Evolutionary conservation across 2,113 vertebrate genomes (phyloP).

Genomic region (Abramis brama): DNA sequence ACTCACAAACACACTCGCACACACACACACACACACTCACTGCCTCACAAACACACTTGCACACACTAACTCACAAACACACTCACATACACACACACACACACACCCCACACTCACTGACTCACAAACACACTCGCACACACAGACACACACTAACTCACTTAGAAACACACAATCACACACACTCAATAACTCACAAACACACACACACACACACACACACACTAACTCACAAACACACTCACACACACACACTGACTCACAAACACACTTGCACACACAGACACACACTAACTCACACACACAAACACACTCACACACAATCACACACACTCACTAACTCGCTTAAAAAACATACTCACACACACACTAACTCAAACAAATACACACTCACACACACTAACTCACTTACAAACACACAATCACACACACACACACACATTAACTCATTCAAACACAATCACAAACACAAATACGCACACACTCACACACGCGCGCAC

Average conservation of each 20-base stretch:
- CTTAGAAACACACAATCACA: no score
- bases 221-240: no score
- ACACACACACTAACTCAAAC: constrained; percentile 12
- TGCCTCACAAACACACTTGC: no score
- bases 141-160: background rate
- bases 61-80: no score
- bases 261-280: background rate
- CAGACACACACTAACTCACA: background rate
- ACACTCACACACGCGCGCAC: background rate
- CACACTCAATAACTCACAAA: background rate
- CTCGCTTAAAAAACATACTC: no score
- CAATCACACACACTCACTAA: background rate
- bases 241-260: background rate
- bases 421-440: background rate
- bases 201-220: background rate
- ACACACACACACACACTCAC: no score
- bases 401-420: no score
- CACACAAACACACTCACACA: background rate
- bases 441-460: background rate
- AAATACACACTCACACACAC: background rate
- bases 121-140: no score
- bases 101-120: no score
- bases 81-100: background rate
- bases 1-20: no score
- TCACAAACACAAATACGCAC: background rate